These are phyloP conservation scores for Microplitis demolitor DNA, from an alignment of 1,140 invertebrate genomes.

Conservation along the genomic window DNA sequence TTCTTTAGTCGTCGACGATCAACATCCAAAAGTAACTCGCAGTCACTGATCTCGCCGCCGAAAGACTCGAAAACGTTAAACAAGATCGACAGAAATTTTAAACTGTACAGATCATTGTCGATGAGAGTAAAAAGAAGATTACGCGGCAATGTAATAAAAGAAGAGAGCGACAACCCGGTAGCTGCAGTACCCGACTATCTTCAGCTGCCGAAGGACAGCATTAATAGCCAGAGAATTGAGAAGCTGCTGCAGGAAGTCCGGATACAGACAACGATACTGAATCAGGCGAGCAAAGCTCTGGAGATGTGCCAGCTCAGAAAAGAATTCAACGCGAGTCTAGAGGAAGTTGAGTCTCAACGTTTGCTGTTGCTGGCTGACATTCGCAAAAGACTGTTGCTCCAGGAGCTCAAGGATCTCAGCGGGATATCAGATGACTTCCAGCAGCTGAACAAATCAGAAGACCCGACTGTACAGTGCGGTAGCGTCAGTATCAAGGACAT, in stretches of 20 bases:
- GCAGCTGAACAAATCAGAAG: neutral
- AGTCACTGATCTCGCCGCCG: neutral
- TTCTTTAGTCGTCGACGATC: neutral
- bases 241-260: conserved; percentile 45
- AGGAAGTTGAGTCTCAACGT: conserved; percentile 58
- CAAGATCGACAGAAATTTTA: conserved; percentile 29
- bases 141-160: neutral
- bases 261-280: conserved; percentile 53
- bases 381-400: conserved; percentile 36
- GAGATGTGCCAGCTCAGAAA: conserved; percentile 49
- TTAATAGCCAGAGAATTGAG: conserved; percentile 29
- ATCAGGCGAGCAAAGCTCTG: conserved; percentile 57
- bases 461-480: conserved; percentile 20
- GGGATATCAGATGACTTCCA: neutral
- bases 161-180: neutral
- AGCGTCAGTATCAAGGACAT: conserved; percentile 35
- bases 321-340: conserved; percentile 46
- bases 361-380: conserved; percentile 53
- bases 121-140: conserved; percentile 42
- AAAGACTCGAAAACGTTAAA: conserved; percentile 13
- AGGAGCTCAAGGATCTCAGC: conserved; percentile 39
- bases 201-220: neutral
- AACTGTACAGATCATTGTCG: conserved; percentile 33
- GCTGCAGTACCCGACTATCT: neutral
- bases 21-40: neutral